Evolutionary conservation across 2,888 invertebrate genomes (phyloP).

Genomic region (Eristalis arbustorum): DNA sequence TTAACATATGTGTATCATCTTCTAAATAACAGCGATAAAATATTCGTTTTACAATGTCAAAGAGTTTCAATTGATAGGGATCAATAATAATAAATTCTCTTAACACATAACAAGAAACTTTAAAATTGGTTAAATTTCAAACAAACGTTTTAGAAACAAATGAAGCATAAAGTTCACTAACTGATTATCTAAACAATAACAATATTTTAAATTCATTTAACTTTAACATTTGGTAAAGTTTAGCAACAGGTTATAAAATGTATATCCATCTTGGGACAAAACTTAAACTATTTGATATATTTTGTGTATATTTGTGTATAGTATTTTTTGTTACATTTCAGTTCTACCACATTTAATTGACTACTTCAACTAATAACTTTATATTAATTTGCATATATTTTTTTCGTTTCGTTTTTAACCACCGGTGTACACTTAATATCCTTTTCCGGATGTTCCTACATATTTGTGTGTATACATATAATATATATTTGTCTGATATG

Average conservation of each 20-base stretch:
- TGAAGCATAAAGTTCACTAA: slow-evolving; percentile 1
- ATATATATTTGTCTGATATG: slow-evolving; percentile 5
- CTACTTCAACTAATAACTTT: slow-evolving; percentile 41
- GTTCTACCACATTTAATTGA: slow-evolving; percentile 71
- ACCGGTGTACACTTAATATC: slow-evolving; percentile 54
- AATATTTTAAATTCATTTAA: slow-evolving; percentile 22
- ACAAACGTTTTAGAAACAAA: not conserved
- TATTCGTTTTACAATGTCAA: not conserved
- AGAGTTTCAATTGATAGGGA: not conserved
- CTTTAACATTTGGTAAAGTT: slow-evolving; percentile 46
- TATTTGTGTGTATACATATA: no score
- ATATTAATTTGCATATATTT: not conserved
- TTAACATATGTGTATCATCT: not conserved
- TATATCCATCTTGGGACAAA: not conserved
- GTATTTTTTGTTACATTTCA: slow-evolving; percentile 42
- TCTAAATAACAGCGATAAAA: not conserved
- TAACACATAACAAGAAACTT: not conserved
- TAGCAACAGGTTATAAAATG: slow-evolving; percentile 43
- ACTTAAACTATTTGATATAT: slow-evolving; percentile 19
- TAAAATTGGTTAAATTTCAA: slow-evolving; percentile 13
- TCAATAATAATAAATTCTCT: not conserved
- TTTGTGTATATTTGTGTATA: slow-evolving; percentile 16
- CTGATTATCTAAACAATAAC: not conserved
- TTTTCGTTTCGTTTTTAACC: slow-evolving; percentile 31
- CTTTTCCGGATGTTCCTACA: not conserved